These are phyloP conservation scores for Osmoderma eremita DNA, from an alignment of 2,888 invertebrate genomes.

Conservation along the genomic window DNA sequence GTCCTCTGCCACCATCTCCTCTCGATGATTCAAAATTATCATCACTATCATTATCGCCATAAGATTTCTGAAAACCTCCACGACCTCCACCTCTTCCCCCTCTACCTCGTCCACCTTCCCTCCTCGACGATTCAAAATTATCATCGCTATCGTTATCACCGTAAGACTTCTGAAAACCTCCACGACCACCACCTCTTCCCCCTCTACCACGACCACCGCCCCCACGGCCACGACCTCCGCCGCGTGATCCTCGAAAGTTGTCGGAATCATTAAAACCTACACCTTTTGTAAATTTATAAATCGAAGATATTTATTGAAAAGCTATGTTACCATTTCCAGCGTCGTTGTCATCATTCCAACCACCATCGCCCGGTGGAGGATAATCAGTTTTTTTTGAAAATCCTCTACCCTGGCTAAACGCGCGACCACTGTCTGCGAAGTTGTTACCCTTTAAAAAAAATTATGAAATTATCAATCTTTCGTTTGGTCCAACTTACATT, in stretches of 20 bases:
- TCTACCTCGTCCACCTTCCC: constrained; percentile 47
- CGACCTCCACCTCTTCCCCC: constrained; percentile 49
- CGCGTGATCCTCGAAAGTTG: constrained; percentile 22
- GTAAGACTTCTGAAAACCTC: constrained; percentile 45
- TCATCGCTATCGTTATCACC: constrained; percentile 47
- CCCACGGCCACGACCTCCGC: constrained; percentile 32
- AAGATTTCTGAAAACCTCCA: constrained; percentile 55
- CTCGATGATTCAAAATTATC: constrained; percentile 45
- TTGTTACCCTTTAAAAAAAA: constrained; percentile 20
- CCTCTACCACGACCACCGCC: constrained; percentile 44
- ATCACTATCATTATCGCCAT: constrained; percentile 59
- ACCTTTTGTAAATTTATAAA: constrained; percentile 6
- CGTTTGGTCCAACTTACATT: constrained; percentile 43
- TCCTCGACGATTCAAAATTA: constrained; percentile 45
- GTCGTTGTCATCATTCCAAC: constrained; percentile 44
- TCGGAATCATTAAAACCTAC: constrained; percentile 44
- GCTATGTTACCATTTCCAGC: constrained; percentile 40
- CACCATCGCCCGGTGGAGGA: constrained; percentile 47
- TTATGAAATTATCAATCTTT: not conserved
- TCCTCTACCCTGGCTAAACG: constrained; percentile 40
- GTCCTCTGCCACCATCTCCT: constrained; percentile 45
- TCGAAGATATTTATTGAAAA: constrained; percentile 1
- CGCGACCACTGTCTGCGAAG: constrained; percentile 30
- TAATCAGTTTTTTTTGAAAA: constrained; percentile 45
- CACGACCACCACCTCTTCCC: constrained; percentile 44